These are phyloP conservation scores for Caenorhabditis angaria DNA, from an alignment of 2,888 invertebrate genomes.

Conservation along the genomic window DNA sequence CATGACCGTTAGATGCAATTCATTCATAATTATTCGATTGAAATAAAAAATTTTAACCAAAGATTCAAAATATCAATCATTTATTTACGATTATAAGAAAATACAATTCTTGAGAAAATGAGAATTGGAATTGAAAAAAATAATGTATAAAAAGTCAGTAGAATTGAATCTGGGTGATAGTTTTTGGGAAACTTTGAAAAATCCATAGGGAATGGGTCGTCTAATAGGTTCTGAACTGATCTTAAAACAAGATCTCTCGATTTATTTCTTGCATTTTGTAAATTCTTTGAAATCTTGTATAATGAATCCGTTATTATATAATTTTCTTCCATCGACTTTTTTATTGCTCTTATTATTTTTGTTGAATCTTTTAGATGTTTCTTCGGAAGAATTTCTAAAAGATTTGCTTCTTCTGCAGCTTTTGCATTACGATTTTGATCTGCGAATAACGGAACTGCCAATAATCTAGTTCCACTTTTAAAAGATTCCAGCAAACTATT, in stretches of 20 bases:
- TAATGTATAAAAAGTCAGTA: neutral
- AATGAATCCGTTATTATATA: conserved; percentile 18
- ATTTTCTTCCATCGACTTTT: conserved; percentile 13
- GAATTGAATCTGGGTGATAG: conserved; percentile 15
- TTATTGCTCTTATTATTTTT: conserved; percentile 23
- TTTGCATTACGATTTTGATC: conserved; percentile 44
- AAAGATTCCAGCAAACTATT: conserved; percentile 43
- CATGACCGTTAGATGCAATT: too few relatives aligned
- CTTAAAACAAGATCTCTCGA: neutral
- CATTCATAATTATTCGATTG: too few relatives aligned
- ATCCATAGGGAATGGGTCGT: conserved; percentile 12
- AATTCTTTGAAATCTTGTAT: neutral
- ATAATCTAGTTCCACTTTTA: conserved; percentile 22
- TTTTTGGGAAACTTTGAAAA: conserved; percentile 24
- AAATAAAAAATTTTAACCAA: too few relatives aligned
- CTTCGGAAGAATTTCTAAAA: conserved; percentile 29
- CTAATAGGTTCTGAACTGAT: neutral
- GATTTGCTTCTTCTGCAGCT: conserved; percentile 31
- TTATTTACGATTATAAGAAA: neutral
- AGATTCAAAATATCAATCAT: too few relatives aligned
- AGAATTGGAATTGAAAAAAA: neutral
- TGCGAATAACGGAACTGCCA: conserved; percentile 39
- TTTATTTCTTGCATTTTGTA: conserved; percentile 12
- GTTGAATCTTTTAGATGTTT: conserved; percentile 18
- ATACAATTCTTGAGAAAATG: neutral